These are phyloP conservation scores for Sycophila sp. DNA, from an alignment of 1,140 invertebrate genomes.

Conservation along the genomic window DNA sequence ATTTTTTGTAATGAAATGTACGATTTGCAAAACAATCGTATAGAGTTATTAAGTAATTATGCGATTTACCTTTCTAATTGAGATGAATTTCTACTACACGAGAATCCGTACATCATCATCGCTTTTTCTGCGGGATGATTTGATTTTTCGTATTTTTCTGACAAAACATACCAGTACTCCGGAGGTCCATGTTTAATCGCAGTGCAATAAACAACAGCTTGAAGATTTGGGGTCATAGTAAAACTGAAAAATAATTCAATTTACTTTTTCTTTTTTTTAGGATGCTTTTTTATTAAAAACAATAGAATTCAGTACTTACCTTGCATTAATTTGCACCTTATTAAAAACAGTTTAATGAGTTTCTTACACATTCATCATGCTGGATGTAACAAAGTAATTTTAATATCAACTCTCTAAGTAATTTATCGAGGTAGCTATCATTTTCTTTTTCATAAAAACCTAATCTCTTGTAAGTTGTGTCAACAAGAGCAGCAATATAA, in stretches of 20 bases:
- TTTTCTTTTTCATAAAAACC: conserved; percentile 71
- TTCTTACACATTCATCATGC: conserved; percentile 75
- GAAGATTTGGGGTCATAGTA: conserved; percentile 84
- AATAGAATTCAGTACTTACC: not conserved
- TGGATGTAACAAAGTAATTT: conserved; percentile 77
- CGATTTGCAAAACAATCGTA: not conserved
- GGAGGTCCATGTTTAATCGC: conserved; percentile 83
- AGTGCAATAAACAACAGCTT: conserved; percentile 84
- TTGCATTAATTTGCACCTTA: not conserved
- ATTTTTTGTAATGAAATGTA: not conserved
- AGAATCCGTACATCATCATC: not conserved
- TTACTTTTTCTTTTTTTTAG: too few species aligned
- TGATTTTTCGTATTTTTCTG: conserved; percentile 61
- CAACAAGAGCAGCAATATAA: conserved; percentile 73
- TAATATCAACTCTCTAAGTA: conserved; percentile 75
- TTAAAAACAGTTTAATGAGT: conserved; percentile 57
- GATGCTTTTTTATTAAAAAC: too few species aligned
- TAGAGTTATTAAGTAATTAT: not conserved
- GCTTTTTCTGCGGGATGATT: not conserved
- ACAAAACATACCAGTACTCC: conserved; percentile 86
- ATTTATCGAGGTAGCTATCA: conserved; percentile 73
- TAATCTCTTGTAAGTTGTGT: conserved; percentile 71
- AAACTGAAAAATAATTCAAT: too few species aligned
- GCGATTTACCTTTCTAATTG: not conserved
- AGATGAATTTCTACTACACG: not conserved